Base-by-base conservation (phyloP, 2,113 vertebrate genomes). In the Myrmecophaga tridactyla region DNA sequence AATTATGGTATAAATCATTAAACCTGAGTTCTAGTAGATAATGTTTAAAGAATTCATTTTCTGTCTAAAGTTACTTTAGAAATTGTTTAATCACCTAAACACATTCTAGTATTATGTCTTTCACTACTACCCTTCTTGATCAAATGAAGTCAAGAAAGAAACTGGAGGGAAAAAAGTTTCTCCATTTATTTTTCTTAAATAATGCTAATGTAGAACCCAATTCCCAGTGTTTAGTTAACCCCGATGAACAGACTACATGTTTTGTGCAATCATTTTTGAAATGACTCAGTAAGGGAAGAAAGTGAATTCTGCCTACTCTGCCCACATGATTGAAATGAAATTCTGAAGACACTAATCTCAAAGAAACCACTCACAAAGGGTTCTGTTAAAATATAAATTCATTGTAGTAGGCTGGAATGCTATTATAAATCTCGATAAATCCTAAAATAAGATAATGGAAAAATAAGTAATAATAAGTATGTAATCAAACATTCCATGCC, bases 221-320 rank as follows among this genome's bases (percentile, higher is more conserved):
- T 46, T n/a, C 76, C 85, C 20, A 36, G 4, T 84, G 77, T 82
- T 93, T 95, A 90, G n/a, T 81, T 94, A 92, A 86, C 53, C 53
- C 53, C 41, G 7, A 14, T 48, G 15, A 29, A 83, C 69, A 81
- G 89, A 92, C 12, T 21, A 83, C 4, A 9, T 90, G 70, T 82
- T 90, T 90, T 94, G 43, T 92, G 36, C 90, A 82, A 4, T 86
- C 25, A 17, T 65, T 36, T 72, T 69, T 53, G 39, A 80, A 96
- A 76, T 95, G 81, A 96, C 67, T 97, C 85, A 97, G 77, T 85
- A 73, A 94, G 85, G 56, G 87, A 92, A 94, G 86, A 94, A 69
- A 94, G 53, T 87, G 76, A 94, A 86, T 90, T 94, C 95, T 96
- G 84, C 90, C 96, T 95, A 88, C 77, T 94, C 88, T 77, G 56